Evolutionary conservation across 2,888 invertebrate genomes (phyloP).

Genomic region (Pemphredon lugubris): DNA sequence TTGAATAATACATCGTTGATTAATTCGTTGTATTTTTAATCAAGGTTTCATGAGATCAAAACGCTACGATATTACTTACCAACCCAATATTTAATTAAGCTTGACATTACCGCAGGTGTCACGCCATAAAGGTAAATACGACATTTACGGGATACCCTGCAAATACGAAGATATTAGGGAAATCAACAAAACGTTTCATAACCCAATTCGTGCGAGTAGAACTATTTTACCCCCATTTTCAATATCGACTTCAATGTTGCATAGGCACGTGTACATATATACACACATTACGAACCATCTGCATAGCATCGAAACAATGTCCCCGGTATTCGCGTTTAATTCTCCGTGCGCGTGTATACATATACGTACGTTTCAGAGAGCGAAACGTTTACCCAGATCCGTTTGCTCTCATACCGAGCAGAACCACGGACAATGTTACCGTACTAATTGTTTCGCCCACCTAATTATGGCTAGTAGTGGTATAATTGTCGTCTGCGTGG

Average conservation of each 20-base stretch:
- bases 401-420: conserved; percentile 18
- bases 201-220: conserved; percentile 19
- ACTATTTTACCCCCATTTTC: conserved; percentile 8
- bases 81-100: too few species aligned
- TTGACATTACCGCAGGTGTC: too few species aligned
- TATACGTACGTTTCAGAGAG: conserved; percentile 19
- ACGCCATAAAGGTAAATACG: too few species aligned
- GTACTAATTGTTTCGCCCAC: conserved; percentile 48
- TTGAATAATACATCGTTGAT: too few species aligned
- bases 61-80: too few species aligned
- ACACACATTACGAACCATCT: too few species aligned
- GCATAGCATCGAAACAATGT: neutral
- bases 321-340: conserved; percentile 30
- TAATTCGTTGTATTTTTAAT: too few species aligned
- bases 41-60: too few species aligned
- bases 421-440: conserved; percentile 28
- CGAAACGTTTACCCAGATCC: conserved; percentile 13
- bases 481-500: neutral
- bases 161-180: too few species aligned
- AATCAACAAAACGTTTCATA: neutral
- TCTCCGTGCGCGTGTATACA: conserved; percentile 14
- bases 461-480: conserved; percentile 26
- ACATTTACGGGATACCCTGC: too few species aligned
- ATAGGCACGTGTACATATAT: neutral
- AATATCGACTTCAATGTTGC: conserved; percentile 31